phyloP scores from a whole-genome alignment of 2,888 invertebrate genomes.

The Lepeophtheirus nordmannii region DNA sequence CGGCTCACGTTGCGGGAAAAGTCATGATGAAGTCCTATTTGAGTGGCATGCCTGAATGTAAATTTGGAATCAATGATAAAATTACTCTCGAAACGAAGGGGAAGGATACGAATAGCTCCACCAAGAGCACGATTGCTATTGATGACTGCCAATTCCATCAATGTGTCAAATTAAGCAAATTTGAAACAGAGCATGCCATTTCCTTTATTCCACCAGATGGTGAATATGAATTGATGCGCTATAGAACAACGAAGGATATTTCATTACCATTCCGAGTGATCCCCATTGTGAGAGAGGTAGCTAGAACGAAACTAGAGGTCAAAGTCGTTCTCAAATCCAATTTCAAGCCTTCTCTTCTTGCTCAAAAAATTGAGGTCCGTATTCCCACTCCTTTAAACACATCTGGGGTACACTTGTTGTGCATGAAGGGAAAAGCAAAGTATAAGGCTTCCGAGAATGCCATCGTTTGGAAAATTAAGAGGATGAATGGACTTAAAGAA shows the following conservation, averaged over 20 bases:
- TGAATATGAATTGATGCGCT: constrained; percentile 98
- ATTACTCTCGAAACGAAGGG: constrained; percentile 77
- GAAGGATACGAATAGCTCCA: constrained; percentile 58
- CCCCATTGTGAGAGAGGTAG: constrained; percentile 91
- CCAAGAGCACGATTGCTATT: constrained; percentile 97
- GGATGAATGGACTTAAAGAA: constrained; percentile 97
- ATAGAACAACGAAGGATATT: constrained; percentile 98
- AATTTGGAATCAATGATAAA: constrained; percentile 98
- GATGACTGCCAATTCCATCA: constrained; percentile 99
- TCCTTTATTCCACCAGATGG: constrained; percentile 99
- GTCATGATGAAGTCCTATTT: constrained; percentile 99
- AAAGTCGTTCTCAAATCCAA: constrained; percentile 98
- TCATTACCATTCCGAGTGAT: constrained; percentile 98
- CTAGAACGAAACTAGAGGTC: constrained; percentile 98
- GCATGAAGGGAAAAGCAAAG: constrained; percentile 96
- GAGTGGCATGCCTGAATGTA: constrained; percentile 99
- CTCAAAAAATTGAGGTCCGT: constrained; percentile 95
- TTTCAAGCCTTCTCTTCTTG: constrained; percentile 91
- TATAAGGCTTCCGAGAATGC: constrained; percentile 99
- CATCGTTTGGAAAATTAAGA: constrained; percentile 84
- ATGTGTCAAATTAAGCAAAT: constrained; percentile 97
- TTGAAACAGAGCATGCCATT: constrained; percentile 99
- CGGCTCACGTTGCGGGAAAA: constrained; percentile 97
- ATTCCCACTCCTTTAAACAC: constrained; percentile 98
- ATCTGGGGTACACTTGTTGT: constrained; percentile 94